These are phyloP conservation scores for Lanius collurio DNA, from an alignment of 2,113 vertebrate species.

Conservation along the genomic window DNA sequence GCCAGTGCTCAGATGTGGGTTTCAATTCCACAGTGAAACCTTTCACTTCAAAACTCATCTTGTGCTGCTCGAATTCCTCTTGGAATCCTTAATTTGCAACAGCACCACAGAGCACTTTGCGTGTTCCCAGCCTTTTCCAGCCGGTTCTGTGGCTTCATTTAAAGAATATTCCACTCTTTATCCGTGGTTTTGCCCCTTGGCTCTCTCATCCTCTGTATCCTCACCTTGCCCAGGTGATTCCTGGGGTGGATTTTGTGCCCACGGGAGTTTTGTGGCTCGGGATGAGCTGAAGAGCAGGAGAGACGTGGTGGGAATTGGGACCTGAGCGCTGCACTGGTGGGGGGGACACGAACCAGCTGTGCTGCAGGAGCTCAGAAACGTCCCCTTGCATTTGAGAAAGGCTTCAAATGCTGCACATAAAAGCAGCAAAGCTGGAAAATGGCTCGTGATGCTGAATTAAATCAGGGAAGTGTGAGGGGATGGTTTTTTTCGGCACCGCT, in stretches of 20 bases:
- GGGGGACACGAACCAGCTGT: not conserved
- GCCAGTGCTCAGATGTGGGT: not conserved
- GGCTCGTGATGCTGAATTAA: rapidly evolving
- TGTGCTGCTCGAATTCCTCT: not conserved
- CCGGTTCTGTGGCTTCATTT: not conserved
- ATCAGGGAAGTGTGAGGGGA: not conserved
- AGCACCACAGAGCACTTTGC: not conserved
- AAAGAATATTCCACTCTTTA: not conserved
- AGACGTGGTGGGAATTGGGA: not conserved
- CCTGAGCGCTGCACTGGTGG: rapidly evolving
- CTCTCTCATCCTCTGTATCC: not conserved
- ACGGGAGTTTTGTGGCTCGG: not conserved
- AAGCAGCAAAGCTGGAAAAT: not conserved
- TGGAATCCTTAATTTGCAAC: not conserved
- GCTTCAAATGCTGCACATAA: not conserved
- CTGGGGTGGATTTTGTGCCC: rapidly evolving
- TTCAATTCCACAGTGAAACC: not conserved
- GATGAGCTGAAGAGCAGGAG: not conserved
- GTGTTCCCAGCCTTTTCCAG: not conserved
- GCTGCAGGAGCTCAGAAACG: not conserved
- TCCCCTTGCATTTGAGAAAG: not conserved
- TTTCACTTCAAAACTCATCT: not conserved
- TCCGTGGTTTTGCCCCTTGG: not conserved
- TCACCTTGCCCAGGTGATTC: not conserved
- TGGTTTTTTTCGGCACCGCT: not conserved